Conservation (phyloP, 37 sponge, comb jelly and placozoan species). For the Beroe ovata region DNA sequence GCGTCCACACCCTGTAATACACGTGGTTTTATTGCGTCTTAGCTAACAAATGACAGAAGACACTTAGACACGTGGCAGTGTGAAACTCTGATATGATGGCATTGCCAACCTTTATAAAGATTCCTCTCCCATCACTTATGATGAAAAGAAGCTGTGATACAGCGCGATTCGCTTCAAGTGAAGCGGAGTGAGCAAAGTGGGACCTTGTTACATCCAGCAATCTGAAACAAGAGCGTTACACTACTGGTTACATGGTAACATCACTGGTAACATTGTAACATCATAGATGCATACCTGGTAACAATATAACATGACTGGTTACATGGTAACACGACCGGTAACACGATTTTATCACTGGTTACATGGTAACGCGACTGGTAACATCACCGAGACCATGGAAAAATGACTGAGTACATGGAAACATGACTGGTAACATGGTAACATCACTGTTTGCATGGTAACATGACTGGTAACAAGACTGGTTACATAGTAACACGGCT, state of each 20-base stretch:
- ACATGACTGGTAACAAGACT: no score
- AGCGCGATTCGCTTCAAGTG: neutral
- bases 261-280: neutral
- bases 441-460: no score
- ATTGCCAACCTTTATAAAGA: slow-evolving; percentile 43
- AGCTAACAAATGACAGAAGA: no score
- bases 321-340: slow-evolving; percentile 70
- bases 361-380: slow-evolving; percentile 70
- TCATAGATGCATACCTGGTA: slow-evolving; percentile 71
- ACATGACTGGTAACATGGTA: neutral
- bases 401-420: no score
- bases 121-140: slow-evolving; percentile 94
- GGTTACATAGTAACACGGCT: no score
- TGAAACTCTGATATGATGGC: no score
- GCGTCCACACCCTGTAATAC: slow-evolving; percentile 79
- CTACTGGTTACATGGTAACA: no score
- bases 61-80: no score
- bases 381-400: no score
- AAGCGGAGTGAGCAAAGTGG: slow-evolving; percentile 41
- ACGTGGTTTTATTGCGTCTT: no score
- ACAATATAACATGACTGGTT: slow-evolving; percentile 29
- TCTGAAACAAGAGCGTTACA: slow-evolving; percentile 6
- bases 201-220: neutral
- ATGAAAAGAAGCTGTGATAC: slow-evolving; percentile 76
- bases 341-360: slow-evolving; percentile 41